phyloP scores from a whole-genome alignment of 2,888 invertebrate species.

The Pinctada fucata region DNA sequence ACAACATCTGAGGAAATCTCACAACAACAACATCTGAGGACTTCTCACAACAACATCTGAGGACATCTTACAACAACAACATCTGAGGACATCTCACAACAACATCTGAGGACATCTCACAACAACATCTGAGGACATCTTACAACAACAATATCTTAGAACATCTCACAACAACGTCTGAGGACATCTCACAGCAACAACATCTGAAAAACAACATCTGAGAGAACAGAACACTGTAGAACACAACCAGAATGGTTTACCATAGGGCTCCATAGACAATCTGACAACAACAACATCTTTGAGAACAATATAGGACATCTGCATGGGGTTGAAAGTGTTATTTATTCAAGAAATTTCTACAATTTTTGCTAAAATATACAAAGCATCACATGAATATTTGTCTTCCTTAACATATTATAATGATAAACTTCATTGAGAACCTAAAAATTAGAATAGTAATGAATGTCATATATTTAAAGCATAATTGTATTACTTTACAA shows the following conservation, averaged over 20 bases:
- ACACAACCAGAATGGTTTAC: background rate
- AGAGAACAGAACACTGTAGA: background rate
- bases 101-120: background rate
- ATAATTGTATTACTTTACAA: too few species aligned
- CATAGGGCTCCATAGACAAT: background rate
- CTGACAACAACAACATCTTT: background rate
- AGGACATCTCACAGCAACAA: constrained; percentile 53
- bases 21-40: background rate
- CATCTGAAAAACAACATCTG: constrained; percentile 36
- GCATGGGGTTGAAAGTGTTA: too few species aligned
- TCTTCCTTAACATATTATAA: too few species aligned
- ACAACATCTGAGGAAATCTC: background rate
- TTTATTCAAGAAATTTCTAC: too few species aligned
- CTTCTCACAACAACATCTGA: background rate
- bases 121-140: background rate
- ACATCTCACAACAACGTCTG: background rate
- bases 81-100: constrained; percentile 35
- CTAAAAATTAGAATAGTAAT: too few species aligned
- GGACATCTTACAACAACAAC: constrained; percentile 7
- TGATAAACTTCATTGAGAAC: too few species aligned
- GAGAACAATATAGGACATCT: too few species aligned
- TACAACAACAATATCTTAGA: background rate
- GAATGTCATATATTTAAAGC: too few species aligned
- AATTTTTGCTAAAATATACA: too few species aligned
- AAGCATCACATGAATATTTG: too few species aligned